Base-by-base conservation (phyloP, 2,888 invertebrate species). In the Cecidostiba fungosa region DNA sequence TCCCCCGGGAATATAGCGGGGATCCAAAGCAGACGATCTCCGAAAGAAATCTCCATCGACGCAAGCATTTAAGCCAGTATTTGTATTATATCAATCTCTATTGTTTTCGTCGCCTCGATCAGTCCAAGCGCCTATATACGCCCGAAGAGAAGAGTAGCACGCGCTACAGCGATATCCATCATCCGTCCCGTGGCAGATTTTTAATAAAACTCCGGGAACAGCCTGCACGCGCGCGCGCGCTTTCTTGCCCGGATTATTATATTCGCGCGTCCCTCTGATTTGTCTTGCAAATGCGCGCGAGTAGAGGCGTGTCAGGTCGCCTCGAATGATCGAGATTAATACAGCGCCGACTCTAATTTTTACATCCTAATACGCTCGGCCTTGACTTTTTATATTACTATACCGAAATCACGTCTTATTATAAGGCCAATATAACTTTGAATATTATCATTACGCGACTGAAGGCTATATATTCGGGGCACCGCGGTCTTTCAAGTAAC, bases 191-290 rank as follows among this genome's bases (percentile, higher is more conserved):
- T 89, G 88, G 89, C 87, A 88, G 90, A 91, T 91, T 93, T 92
- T 92, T 92, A 92, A 92, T 92, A 92, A 92, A 93, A 92, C 90
- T 92, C 87, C 88, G 88, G 66, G 32, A 10, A 39, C 66, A 84
- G 82, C 81, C 79, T 77, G 43, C 47, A n/a, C n/a, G 47, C 81
- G 74, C 80, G 77, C 86, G 85, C 80, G 84, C 66, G 79, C 32
- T 19, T 77, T 14, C 43, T 39, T 23, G 50, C 29, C 73, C 23
- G 77, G 73, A 85, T 77, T 72, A 70, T 79, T 79, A 85, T 81
- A 85, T 29, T 43, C 43, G 66, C 69, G 70, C 78, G 32, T 69
- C 50, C 39, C 62, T 59, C 86, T 80, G 83, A 86, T 86, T 86
- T 80, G 80, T 86, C 83, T 83, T 83, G 80, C 79, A 80, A 86